Base-by-base conservation (phyloP, 2,888 invertebrate genomes). In the Athalia cordata region DNA sequence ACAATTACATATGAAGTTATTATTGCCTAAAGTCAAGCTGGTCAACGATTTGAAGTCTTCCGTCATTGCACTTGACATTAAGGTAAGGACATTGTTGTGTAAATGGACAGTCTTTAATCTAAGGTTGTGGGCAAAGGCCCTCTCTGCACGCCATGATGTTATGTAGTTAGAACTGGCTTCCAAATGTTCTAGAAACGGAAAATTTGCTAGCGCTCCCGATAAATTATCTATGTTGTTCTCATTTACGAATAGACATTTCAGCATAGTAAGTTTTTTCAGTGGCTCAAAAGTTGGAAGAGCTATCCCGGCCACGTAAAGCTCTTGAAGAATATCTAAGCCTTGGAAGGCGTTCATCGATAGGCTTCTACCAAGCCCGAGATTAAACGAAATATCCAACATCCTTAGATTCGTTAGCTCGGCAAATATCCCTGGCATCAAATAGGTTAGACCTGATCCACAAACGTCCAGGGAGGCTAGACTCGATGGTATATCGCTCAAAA, bases 1-100 rank as follows among this genome's bases (percentile, higher is more conserved):
- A 79, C 94, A 94, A 75, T 92, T 92, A 83, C 95, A 95, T 0
- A 93, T 89, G 29, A 94, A 91, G 6, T 91, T 91, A 83, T 95
- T 95, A 0, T 90, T 90, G 0, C 92, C 91, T 0, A 95, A 74
- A 0, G 91, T 91, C 0, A 94, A 79, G 77, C 91, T 92, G 0
- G 90, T 85, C 0, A 93, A 79, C 0, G 87, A 82, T 0, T 88
- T 84, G 5, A 94, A 89, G 81, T 94, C 94, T 11, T 86, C 81
- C 0, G 93, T 84, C 93, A 94, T 94, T 57, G 91, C 91, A 11
- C 90, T 86, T 0, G 93, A 91, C 6, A 94, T 89, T 6, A 93
- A 83, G 72, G 92, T 93, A 7, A 94, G 91, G 49, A 92, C 93
- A 78, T 94, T 94, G 2, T 91, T 86, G 43, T 87, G 89, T 4